Evolutionary conservation across 2,888 invertebrate genomes (phyloP), one percentile per base, ranked within the genome.

Genomic region (Gymnosoma rotundatum): DNA sequence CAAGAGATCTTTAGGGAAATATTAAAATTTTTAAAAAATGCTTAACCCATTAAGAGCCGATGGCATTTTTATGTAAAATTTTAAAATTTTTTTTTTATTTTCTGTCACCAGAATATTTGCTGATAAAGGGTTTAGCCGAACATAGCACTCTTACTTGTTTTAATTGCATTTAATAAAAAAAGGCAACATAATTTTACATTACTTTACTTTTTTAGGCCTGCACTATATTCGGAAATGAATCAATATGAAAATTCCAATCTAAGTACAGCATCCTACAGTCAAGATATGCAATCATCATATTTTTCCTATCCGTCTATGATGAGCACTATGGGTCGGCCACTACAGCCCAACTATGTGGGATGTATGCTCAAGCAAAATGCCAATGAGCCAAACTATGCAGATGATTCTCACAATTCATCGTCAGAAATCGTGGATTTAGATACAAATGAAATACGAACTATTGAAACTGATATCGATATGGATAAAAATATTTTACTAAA

Each of bases 401-500:
- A 87, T 61, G 89, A 90, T 70, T 88, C 87, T 75, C 89, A 89
- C 21, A 89, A 89, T 42, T 89, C 90, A 50, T 89, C 91, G 0
- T 91, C 91, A 1, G 89, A 91, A 87, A 91, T 91, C 48, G 91
- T 92, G 8, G 92, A 92, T 72, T 88, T 92, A 83, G 92, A 92
- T 86, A 92, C 92, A 64, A 92, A 92, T 83, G 92, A 92, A 88
- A 92, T 92, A n/a, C 91, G 92, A 86, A 91, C 90, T 9, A 89
- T 92, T 9, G 91, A 92, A 87, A 89, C 91, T 5, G 89, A 88
- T 54, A 89, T 90, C 18, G 89, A 88, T 69, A 76, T 88, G 52
- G 73, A 84, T 61, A 82, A 86, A 36, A 78, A 75, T 63, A 80
- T 83, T 32, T 67, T 81, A 10, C 12, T 84, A 21, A 73, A 66